A percentile compares a stretch with the other conserved stretches of the same genome.
Conservation (phyloP, 2,797 vertebrate genomes). For the Lophius americanus region DNA sequence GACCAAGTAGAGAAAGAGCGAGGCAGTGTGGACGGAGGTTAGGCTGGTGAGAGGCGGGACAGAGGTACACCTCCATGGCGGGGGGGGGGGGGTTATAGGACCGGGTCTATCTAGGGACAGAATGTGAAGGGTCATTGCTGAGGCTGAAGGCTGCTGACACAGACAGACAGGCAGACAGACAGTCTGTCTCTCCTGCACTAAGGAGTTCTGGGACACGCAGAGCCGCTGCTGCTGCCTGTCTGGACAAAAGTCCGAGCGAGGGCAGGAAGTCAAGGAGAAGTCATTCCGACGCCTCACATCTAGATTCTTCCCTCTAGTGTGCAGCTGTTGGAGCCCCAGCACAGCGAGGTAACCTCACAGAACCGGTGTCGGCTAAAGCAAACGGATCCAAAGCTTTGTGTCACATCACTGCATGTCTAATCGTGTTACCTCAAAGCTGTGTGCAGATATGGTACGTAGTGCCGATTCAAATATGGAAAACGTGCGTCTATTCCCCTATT, state of each 20-base stretch:
- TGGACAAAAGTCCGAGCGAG: constrained; percentile 53
- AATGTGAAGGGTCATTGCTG: constrained; percentile 65
- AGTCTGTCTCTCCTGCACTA: constrained; percentile 70
- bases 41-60: constrained; percentile 34
- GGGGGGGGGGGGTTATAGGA: constrained; percentile 50
- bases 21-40: constrained; percentile 23
- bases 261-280: constrained; percentile 55
- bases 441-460: too few species aligned
- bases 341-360: constrained; percentile 10
- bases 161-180: constrained; percentile 80
- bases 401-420: background rate
- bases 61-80: constrained; percentile 33
- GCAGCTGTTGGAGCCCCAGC: constrained; percentile 15
- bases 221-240: constrained; percentile 53
- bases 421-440: background rate
- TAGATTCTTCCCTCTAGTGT: constrained; percentile 22
- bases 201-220: constrained; percentile 60
- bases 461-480: too few species aligned
- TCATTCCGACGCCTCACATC: constrained; percentile 38
- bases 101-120: constrained; percentile 38
- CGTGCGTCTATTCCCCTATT: too few species aligned
- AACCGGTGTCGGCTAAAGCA: background rate
- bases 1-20: constrained; percentile 26
- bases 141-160: constrained; percentile 53
- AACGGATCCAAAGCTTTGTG: constrained; percentile 15